A percentile compares a stretch with the other conserved stretches of the same genome.
These are phyloP conservation scores for Osedax fenrisi DNA, from an alignment of 2,888 invertebrate genomes.

Conservation along the genomic window DNA sequence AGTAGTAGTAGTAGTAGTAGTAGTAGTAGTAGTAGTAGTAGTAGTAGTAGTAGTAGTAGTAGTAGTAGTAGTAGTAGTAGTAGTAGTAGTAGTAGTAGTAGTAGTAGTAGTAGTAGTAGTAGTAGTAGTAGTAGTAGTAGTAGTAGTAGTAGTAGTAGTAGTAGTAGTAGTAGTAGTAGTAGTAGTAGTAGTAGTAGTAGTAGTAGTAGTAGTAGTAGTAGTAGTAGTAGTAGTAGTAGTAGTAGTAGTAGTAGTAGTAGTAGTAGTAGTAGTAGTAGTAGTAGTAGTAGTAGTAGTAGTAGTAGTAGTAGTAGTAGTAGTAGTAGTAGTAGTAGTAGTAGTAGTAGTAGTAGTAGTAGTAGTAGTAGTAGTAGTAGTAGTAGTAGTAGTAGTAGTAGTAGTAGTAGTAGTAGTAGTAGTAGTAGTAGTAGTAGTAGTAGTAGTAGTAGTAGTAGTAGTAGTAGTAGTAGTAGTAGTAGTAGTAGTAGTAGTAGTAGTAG, in stretches of 20 bases:
- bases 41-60: conserved; percentile 27
- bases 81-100: conserved; percentile 22
- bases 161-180: conserved; percentile 16
- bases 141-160: conserved; percentile 16
- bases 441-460: not conserved
- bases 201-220: not conserved
- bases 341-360: not conserved
- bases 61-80: conserved; percentile 26
- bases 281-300: not conserved
- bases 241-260: not conserved
- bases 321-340: not conserved
- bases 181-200: conserved; percentile 14
- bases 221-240: not conserved
- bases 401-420: not conserved
- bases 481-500: not conserved
- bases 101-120: conserved; percentile 6
- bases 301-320: not conserved
- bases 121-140: conserved; percentile 14
- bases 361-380: not conserved
- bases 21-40: conserved; percentile 31
- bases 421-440: not conserved
- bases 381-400: not conserved
- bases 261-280: not conserved
- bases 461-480: not conserved
- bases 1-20: conserved; percentile 26